Base-by-base conservation (phyloP, 2,888 invertebrate genomes). In the Nemapogon koenigi region DNA sequence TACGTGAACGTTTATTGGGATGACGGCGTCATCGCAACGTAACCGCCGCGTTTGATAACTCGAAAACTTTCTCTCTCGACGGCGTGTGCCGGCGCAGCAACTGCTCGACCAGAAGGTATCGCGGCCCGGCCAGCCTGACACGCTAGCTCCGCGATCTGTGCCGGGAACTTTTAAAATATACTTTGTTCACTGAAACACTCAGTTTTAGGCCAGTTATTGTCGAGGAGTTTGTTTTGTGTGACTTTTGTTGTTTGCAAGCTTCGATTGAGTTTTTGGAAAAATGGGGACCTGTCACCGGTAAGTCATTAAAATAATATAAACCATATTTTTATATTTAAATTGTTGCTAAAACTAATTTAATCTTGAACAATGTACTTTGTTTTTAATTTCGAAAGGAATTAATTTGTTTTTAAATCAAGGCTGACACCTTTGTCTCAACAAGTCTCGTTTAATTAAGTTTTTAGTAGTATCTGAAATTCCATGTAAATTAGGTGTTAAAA, bases 1-100 rank as follows among this genome's bases (percentile, higher is more conserved):
- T 64, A 72, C 76, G 75, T 73, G 76, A 76, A 62, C 66, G 63
- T 31, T 31, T 15, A 52, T 45, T 48, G 54, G 57, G 65, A 65
- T 61, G 68, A 31, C 26, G 62, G 65, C 75, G 75, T 76, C 75
- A 75, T 72, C 72, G 56, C 52, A 66, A 75, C 73, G 76, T 76
- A 76, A 76, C 73, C 67, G 62, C 68, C 55, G 57, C 62, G 71
- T 73, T 71, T 71, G 69, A 71, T 72, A 73, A 73, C 73, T 70
- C 52, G 52, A 59, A 55, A 67, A 75, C 75, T 76, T 76, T 75
- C 75, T 75, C 73, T 72, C 71, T 58, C 55, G 49, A 38, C 43
- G 43, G 46, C 41, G 13, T 17, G 22, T 11, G 18, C 32, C n/a
- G 3, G 31, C 30, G 8, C 17, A 16, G 28, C 28, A 7, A 19